Evolutionary conservation across 2,797 vertebrate species (phyloP), one percentile per base, ranked within the genome.

Genomic region (Miichthys miiuy): DNA sequence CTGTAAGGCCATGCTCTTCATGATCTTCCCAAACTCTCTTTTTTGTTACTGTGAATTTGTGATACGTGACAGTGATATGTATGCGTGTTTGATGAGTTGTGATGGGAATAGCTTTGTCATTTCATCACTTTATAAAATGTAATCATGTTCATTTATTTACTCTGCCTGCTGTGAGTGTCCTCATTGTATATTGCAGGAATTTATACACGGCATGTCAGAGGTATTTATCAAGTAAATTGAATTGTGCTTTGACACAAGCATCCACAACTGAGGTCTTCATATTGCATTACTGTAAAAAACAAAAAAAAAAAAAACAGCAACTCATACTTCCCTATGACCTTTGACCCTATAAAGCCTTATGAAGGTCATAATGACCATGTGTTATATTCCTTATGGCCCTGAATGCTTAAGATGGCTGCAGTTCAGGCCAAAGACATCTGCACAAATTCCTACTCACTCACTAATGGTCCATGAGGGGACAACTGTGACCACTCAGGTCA

Each of bases 201-300:
- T 66, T 61, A 30, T 68, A 38, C 61, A 20, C 5, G 44, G 41
- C 6, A 44, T 52, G 56, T 71, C 17, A 54, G 18, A 48, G 7
- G 4, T 60, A 74, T 81, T 71, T 77, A 20, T 86, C 68, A 74
- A 56, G 17, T 67, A 12, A 65, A 82, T 62, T 73, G 18, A 77
- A 71, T 60, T 68, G 23, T 72, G 18, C 16, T 47, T 23, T 54
- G 64, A 72, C 58, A 70, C 17, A 23, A 68, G 4, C 61, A 27
- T 77, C 60, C 0, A 21, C 41, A 7, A n/a, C 18, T 23, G 41
- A 68, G 27, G 52, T 57, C 62, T 62, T 56, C 63, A 71, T 66
- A 80, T 68, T 56, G 23, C 4, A 42, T 79, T 65, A 55, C 38
- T 23, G 48, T 46, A 11, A 76, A 51, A 67, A 67, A 30, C 6